Percentiles rank a stretch among this genome's conserved stretches.
phyloP scores from a whole-genome alignment of 2,888 invertebrate species.

The Falcaria lacertinaria region DNA sequence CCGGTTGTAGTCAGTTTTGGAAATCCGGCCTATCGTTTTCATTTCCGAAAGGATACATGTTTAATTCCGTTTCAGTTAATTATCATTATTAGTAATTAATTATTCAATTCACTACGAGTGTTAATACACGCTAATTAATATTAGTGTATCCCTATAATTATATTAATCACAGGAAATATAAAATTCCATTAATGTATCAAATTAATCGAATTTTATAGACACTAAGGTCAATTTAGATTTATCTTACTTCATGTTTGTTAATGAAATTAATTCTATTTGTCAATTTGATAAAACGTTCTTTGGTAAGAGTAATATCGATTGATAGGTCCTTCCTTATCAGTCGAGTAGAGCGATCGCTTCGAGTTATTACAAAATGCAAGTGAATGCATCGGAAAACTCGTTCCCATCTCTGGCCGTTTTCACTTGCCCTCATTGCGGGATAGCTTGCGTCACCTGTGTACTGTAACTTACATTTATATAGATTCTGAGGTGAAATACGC shows the following conservation, averaged over 20 bases:
- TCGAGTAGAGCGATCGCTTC: not conserved
- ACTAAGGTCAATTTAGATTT: too few species aligned
- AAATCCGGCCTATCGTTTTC: not conserved
- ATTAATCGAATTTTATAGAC: too few species aligned
- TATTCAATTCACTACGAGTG: not conserved
- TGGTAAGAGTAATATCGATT: not conserved
- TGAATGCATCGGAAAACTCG: slow-evolving; percentile 16
- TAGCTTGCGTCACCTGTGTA: not conserved
- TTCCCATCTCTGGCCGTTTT: slow-evolving; percentile 18
- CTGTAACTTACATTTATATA: not conserved
- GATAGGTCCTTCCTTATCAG: not conserved
- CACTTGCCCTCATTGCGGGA: not conserved
- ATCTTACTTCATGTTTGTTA: too few species aligned
- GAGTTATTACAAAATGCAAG: slow-evolving; percentile 1
- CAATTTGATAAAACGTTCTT: too few species aligned
- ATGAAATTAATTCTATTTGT: too few species aligned
- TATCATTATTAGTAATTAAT: not conserved
- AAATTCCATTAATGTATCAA: not conserved
- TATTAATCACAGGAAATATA: not conserved
- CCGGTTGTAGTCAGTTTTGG: not conserved
- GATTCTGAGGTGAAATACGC: not conserved
- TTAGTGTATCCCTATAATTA: not conserved
- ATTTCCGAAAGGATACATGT: not conserved
- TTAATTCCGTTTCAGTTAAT: not conserved
- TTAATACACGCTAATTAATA: too few species aligned